Conservation (phyloP, 2,113 vertebrate genomes). For the Amphilophus citrinellus region DNA sequence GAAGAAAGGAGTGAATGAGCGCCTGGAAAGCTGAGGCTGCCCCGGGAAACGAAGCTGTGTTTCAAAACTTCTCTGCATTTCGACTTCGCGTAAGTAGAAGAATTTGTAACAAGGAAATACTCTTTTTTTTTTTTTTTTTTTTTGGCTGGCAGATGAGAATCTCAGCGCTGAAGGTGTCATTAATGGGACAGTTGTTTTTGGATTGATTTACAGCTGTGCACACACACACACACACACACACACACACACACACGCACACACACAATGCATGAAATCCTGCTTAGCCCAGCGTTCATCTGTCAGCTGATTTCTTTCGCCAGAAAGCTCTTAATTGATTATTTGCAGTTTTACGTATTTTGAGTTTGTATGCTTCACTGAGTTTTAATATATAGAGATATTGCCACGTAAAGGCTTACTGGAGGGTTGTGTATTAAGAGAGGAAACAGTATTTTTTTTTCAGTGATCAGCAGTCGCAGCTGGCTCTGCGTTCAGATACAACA, state of each 20-base stretch:
- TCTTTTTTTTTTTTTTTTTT: background rate
- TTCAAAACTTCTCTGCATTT: background rate
- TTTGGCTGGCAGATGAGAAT: background rate
- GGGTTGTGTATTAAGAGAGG: background rate
- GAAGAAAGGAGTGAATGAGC: conserved; percentile 57
- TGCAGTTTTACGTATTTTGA: background rate
- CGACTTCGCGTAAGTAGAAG: conserved; percentile 51
- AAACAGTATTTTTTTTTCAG: no score
- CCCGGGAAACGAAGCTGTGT: background rate
- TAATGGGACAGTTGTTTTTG: background rate
- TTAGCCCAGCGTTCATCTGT: background rate
- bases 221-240: background rate
- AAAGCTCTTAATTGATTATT: background rate
- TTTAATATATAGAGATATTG: background rate
- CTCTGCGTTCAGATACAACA: background rate
- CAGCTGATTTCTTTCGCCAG: background rate
- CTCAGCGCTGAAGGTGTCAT: background rate
- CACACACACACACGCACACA: background rate
- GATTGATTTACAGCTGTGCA: background rate
- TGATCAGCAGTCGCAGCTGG: background rate
- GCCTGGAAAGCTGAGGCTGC: background rate
- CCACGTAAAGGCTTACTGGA: background rate
- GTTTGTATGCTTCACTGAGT: conserved; percentile 3
- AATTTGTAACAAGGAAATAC: background rate
- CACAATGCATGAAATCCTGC: background rate